A percentile compares a stretch with the other conserved stretches of the same genome.
phyloP scores from a whole-genome alignment of 53 echinoderm and acorn worm species.

The Echinarachnius parma region DNA sequence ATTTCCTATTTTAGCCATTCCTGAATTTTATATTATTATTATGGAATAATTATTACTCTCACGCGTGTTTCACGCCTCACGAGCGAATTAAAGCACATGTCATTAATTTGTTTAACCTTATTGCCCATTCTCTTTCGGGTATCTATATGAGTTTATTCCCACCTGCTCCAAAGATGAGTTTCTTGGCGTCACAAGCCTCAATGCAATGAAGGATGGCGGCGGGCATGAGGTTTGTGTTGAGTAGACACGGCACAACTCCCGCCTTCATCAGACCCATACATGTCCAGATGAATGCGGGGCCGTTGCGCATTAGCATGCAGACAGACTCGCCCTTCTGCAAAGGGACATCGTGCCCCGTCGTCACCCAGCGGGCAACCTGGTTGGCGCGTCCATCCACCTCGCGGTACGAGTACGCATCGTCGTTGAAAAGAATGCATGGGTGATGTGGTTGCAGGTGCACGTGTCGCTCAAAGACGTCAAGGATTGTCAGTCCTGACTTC shows the following conservation, averaged over 20 bases:
- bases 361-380: slow-evolving; percentile 48
- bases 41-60: too few species aligned
- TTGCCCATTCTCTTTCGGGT: too few species aligned
- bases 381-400: slow-evolving; percentile 67
- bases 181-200: slow-evolving; percentile 54
- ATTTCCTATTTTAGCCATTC: too few species aligned
- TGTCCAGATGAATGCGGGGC: slow-evolving; percentile 64
- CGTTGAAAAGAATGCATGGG: slow-evolving; percentile 57
- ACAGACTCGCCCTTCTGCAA: slow-evolving; percentile 54
- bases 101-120: too few species aligned
- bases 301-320: slow-evolving; percentile 76
- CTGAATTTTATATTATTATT: too few species aligned
- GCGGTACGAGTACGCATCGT: slow-evolving; percentile 64
- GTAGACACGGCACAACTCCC: slow-evolving; percentile 55
- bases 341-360: slow-evolving; percentile 9
- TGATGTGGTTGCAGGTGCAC: slow-evolving; percentile 18
- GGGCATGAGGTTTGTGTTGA: slow-evolving; percentile 73
- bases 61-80: too few species aligned
- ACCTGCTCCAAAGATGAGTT: slow-evolving; percentile 78
- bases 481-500: slow-evolving; percentile 24
- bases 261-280: slow-evolving; percentile 70
- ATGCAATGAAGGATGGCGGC: slow-evolving; percentile 78
- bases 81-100: too few species aligned
- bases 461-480: slow-evolving; percentile 21
- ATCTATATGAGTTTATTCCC: too few species aligned